Conservation (phyloP, 2,113 vertebrate species). For the Gadus macrocephalus region DNA sequence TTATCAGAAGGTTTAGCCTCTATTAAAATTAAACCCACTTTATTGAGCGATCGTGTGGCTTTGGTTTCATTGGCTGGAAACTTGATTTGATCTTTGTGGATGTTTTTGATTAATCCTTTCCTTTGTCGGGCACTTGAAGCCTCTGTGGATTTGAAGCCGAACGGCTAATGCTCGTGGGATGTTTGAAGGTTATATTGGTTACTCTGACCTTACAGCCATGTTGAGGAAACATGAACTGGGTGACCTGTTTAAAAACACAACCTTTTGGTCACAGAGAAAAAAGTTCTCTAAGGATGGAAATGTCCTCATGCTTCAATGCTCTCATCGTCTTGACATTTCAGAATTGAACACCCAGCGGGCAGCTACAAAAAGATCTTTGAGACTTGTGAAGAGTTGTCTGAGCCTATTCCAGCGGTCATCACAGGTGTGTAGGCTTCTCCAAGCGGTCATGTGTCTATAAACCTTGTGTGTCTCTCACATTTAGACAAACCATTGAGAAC, state of each 20-base stretch:
- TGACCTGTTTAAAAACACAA: neutral
- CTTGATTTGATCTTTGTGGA: no score
- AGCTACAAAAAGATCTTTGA: constrained; percentile 96
- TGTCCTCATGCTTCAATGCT: no score
- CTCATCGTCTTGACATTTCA: constrained; percentile 41
- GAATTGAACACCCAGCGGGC: constrained; percentile 91
- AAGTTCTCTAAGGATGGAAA: no score
- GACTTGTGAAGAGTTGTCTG: constrained; percentile 88
- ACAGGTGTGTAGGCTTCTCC: constrained; percentile 75
- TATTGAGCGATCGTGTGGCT: no score
- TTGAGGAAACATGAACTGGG: constrained; percentile 1
- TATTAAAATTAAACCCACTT: no score
- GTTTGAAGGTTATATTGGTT: constrained; percentile 5
- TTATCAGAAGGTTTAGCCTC: no score
- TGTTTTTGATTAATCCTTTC: no score
- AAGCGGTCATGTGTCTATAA: neutral
- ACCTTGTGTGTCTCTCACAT: neutral
- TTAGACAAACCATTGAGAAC: neutral
- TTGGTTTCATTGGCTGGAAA: no score
- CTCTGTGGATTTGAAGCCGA: constrained; percentile 8
- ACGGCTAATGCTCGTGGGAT: neutral
- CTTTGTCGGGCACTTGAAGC: neutral
- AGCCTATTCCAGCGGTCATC: constrained; percentile 84
- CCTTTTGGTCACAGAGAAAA: neutral
- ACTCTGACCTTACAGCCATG: neutral